Conservation (phyloP, 2,888 invertebrate genomes). For the Drosophila mettleri region DNA sequence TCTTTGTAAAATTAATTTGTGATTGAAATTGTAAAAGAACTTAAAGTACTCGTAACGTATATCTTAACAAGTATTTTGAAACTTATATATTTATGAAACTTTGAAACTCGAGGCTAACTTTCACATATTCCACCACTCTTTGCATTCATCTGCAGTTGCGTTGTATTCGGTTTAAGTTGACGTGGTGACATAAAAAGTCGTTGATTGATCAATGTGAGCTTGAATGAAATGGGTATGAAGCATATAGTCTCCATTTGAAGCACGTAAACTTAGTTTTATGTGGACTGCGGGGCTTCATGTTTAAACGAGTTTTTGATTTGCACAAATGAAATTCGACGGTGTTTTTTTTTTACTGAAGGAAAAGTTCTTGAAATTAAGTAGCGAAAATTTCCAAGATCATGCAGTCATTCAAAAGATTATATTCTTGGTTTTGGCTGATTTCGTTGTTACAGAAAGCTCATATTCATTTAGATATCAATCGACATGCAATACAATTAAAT, state of each 20-base stretch:
- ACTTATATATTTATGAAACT: too few relatives aligned
- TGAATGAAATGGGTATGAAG: slow-evolving; percentile 3
- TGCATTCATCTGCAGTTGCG: slow-evolving; percentile 2
- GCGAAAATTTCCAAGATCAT: too few relatives aligned
- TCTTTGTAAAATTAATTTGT: too few relatives aligned
- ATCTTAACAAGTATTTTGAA: too few relatives aligned
- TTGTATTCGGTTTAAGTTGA: slow-evolving; percentile 23
- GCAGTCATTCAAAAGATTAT: too few relatives aligned
- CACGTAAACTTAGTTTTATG: slow-evolving; percentile 28
- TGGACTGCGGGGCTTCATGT: background rate
- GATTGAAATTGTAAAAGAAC: too few relatives aligned
- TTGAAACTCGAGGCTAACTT: background rate
- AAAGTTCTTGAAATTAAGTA: background rate
- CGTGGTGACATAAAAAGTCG: slow-evolving; percentile 19
- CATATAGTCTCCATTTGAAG: slow-evolving; percentile 12
- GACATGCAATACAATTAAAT: slow-evolving; percentile 29
- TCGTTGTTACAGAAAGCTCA: slow-evolving; percentile 11
- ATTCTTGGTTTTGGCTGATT: slow-evolving; percentile 3
- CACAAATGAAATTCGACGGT: background rate
- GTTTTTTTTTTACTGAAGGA: background rate
- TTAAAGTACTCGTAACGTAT: too few relatives aligned
- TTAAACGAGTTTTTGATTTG: slow-evolving; percentile 36
- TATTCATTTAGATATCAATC: slow-evolving; percentile 17
- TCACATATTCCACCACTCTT: background rate
- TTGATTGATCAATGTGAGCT: slow-evolving; percentile 27